Evolutionary conservation across 2,113 vertebrate species (phyloP), one percentile per base, ranked within the genome.

Genomic region (Polypterus senegalus): DNA sequence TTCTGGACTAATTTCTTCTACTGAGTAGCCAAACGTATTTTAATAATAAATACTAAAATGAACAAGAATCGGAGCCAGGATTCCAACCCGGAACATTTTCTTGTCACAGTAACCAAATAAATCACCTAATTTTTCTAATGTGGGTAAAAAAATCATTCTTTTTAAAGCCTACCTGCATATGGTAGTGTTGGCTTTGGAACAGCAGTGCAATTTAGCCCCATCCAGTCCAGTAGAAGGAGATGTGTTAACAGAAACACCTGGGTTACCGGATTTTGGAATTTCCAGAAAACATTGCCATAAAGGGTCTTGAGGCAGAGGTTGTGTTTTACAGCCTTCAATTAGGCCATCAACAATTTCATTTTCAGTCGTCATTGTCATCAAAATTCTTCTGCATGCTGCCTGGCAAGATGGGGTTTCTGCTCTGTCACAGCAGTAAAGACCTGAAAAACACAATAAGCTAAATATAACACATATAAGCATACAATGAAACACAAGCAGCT

Each of bases 281-380:
- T 93, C 90, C 11, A 98, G 83, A 61, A 99, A 99, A 70, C 96
- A 99, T 65, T 97, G 96, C 96, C 95, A 98, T 64, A 98, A 92
- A 1, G 96, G 96, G 64, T 98, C 96, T 80, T 99, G 96, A 48
- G 96, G 96, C 55, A 99, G 90, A 3, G 96, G 96, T 79, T 92
- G 88, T 6, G 88, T 93, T 69, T 89, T 86, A 48, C 95, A 98
- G 58, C 94, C 91, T 11, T 85, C 77, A 11, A 98, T 99, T 66
- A 99, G 81, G 9, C 91, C 91, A 57, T 99, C 96, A 63, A 99
- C 97, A 76, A 99, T 99, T 80, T 99, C 96, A 43, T 92, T 91
- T 75, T 99, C 96, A 1, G 94, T 96, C 77, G 86, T 94, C 87
- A 93, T 91, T 56, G 96, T 94, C 84, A 90, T 92, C 11, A 99